These are phyloP conservation scores for Dynastes tityus DNA, from an alignment of 2,888 invertebrate species.

Conservation along the genomic window DNA sequence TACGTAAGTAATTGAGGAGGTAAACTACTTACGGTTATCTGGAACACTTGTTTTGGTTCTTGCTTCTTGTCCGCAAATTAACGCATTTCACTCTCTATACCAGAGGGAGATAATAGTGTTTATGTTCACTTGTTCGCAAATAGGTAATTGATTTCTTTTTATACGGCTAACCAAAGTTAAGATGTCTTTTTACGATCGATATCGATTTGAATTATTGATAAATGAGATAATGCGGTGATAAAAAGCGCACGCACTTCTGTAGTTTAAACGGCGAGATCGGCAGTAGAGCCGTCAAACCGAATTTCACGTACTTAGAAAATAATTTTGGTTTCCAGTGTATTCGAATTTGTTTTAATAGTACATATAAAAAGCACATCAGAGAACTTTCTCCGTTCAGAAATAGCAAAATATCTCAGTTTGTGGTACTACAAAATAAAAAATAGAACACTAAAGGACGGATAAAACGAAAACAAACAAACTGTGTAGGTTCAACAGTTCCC, in stretches of 20 bases:
- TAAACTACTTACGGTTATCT: slow-evolving; percentile 51
- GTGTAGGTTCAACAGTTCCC: slow-evolving; percentile 34
- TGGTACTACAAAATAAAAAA: background rate
- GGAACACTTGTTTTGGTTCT: slow-evolving; percentile 57
- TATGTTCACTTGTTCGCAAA: slow-evolving; percentile 50
- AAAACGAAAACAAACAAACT: slow-evolving; percentile 28
- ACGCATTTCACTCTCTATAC: slow-evolving; percentile 59
- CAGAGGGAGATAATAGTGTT: slow-evolving; percentile 36
- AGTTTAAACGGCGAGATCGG: slow-evolving; percentile 58
- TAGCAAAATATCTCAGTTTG: slow-evolving; percentile 22
- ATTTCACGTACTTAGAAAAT: slow-evolving; percentile 57
- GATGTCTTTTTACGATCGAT: background rate
- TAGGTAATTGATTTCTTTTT: slow-evolving; percentile 17
- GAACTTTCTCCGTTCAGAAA: slow-evolving; percentile 36
- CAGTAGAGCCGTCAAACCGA: slow-evolving; percentile 58
- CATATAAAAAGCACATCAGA: slow-evolving; percentile 33
- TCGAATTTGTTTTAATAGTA: slow-evolving; percentile 28
- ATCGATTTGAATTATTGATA: slow-evolving; percentile 18
- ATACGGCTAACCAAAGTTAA: background rate
- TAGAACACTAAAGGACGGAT: slow-evolving; percentile 19
- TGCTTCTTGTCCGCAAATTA: slow-evolving; percentile 55
- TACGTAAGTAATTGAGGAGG: slow-evolving; percentile 7
- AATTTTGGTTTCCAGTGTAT: slow-evolving; percentile 22
- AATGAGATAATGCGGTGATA: slow-evolving; percentile 37
- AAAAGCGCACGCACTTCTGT: slow-evolving; percentile 53